Evolutionary conservation across 2,888 invertebrate genomes (phyloP).

Genomic region (Allolobophora icterica): DNA sequence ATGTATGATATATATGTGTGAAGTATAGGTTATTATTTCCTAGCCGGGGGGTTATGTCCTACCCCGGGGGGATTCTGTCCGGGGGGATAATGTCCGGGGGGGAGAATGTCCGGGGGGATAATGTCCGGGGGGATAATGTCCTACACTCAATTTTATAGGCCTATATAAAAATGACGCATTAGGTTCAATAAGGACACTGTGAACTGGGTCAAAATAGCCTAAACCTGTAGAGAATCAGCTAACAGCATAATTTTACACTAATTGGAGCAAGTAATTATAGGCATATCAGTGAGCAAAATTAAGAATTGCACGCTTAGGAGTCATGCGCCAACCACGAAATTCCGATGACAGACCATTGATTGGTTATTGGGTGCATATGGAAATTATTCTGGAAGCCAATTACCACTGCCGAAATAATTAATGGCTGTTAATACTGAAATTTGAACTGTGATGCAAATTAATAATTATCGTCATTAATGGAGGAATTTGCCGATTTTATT

Average conservation of each 20-base stretch:
- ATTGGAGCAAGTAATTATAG: constrained; percentile 2
- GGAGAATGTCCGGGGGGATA: too few relatives aligned
- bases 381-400: not conserved
- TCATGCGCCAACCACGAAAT: not conserved
- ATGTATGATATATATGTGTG: too few relatives aligned
- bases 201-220: constrained; percentile 3
- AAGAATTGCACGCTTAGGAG: constrained; percentile 2
- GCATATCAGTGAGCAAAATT: not conserved
- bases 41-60: too few relatives aligned
- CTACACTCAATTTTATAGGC: not conserved
- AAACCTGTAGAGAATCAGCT: not conserved
- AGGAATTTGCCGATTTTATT: not conserved
- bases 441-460: not conserved
- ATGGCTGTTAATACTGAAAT: not conserved
- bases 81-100: too few relatives aligned
- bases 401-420: not conserved
- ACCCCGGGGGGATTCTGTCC: too few relatives aligned
- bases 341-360: not conserved
- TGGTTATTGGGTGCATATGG: not conserved
- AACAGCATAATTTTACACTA: not conserved
- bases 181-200: not conserved
- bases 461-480: not conserved
- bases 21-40: too few relatives aligned
- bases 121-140: too few relatives aligned
- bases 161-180: not conserved